phyloP scores from a whole-genome alignment of 2,888 invertebrate genomes.

The Andrena flavipes region DNA sequence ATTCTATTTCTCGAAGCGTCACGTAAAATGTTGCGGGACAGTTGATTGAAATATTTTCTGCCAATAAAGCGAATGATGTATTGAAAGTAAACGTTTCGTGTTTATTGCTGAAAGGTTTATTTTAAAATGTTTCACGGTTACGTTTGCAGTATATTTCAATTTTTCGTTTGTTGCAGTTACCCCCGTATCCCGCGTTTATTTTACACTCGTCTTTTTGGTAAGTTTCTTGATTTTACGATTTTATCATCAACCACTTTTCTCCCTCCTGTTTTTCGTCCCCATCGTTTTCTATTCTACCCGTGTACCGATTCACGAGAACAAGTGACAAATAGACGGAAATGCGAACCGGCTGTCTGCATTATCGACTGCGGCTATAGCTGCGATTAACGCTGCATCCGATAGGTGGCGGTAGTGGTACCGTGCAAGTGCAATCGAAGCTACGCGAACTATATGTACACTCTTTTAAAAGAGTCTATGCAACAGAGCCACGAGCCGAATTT shows the following conservation, averaged over 20 bases:
- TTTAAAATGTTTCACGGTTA: constrained; percentile 7
- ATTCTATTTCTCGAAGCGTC: background rate
- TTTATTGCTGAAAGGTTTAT: constrained; percentile 25
- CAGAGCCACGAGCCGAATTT: background rate
- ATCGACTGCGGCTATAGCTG: background rate
- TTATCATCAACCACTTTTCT: background rate
- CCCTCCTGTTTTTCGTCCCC: background rate
- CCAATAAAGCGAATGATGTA: constrained; percentile 35
- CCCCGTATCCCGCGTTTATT: constrained; percentile 48
- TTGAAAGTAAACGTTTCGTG: constrained; percentile 16
- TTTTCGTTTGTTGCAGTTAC: constrained; percentile 62
- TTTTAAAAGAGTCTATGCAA: background rate
- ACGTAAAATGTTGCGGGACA: background rate
- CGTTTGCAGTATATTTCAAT: constrained; percentile 42
- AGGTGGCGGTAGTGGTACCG: constrained; percentile 30
- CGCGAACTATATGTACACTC: background rate
- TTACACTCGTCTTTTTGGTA: constrained; percentile 55
- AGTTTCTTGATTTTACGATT: constrained; percentile 50
- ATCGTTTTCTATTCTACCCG: background rate
- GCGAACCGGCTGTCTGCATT: constrained; percentile 11
- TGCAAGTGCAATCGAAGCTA: background rate
- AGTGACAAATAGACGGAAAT: background rate
- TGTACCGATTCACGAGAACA: constrained; percentile 15
- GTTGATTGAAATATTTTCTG: constrained; percentile 1
- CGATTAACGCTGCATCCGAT: background rate